phyloP scores from a whole-genome alignment of 2,797 vertebrate species.

The Busarellus nigricollis region DNA sequence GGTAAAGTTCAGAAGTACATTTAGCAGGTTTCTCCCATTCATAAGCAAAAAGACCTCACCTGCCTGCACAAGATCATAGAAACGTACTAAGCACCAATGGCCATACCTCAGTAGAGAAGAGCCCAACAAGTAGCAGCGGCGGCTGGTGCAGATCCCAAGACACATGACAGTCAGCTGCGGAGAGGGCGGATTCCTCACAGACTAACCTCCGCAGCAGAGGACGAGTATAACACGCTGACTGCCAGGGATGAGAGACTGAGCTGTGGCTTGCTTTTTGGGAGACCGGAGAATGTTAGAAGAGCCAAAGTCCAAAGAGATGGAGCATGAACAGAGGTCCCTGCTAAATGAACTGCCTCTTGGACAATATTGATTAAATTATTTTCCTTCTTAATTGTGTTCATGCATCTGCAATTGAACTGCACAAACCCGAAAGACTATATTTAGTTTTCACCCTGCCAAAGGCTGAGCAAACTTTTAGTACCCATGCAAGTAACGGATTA shows the following conservation, averaged over 20 bases:
- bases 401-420: not conserved
- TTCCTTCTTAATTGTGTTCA: not conserved
- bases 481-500: not conserved
- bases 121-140: not conserved
- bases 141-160: not conserved
- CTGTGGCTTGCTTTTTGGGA: not conserved
- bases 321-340: not conserved
- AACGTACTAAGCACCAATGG: not conserved
- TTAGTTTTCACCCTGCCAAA: not conserved
- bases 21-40: not conserved
- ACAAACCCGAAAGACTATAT: not conserved
- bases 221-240: not conserved
- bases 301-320: not conserved
- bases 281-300: accelerated
- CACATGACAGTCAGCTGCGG: accelerated
- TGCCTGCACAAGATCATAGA: accelerated
- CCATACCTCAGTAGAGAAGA: not conserved
- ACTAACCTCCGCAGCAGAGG: not conserved
- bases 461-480: not conserved
- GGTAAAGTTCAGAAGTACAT: not conserved
- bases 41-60: not conserved
- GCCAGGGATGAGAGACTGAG: not conserved
- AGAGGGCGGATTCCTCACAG: not conserved
- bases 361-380: not conserved
- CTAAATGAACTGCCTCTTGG: not conserved